Percentiles rank a stretch among this genome's conserved stretches.
These are phyloP conservation scores for Leucophora obtusa DNA, from an alignment of 2,888 invertebrate species.

Conservation along the genomic window DNA sequence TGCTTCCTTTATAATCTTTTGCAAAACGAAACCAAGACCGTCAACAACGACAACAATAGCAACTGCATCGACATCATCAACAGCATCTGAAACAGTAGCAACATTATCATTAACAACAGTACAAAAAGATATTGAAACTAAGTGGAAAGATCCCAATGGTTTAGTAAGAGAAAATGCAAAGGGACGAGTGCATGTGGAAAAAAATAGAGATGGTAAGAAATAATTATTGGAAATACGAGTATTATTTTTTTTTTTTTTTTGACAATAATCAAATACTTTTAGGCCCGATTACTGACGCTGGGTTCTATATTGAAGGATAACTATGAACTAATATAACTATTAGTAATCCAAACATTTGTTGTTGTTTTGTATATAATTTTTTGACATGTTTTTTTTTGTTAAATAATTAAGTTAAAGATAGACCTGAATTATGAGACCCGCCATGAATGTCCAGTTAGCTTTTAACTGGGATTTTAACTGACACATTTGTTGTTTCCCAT, in stretches of 20 bases:
- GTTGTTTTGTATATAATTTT: no score
- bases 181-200: conserved; percentile 79
- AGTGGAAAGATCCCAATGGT: conserved; percentile 77
- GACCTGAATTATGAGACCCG: no score
- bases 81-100: conserved; percentile 68
- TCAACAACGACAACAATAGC: conserved; percentile 67
- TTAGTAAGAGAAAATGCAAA: conserved; percentile 74
- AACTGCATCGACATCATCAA: conserved; percentile 61
- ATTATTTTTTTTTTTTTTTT: background rate
- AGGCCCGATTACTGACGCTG: no score
- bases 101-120: conserved; percentile 71
- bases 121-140: conserved; percentile 73
- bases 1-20: conserved; percentile 79
- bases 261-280: background rate
- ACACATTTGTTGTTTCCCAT: no score
- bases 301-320: no score
- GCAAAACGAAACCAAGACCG: conserved; percentile 66
- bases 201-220: conserved; percentile 73
- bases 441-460: no score
- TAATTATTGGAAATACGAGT: no score
- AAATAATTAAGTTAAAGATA: no score
- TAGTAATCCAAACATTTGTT: no score
- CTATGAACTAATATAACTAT: no score
- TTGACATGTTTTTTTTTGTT: no score
- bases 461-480: no score